Base-by-base conservation (phyloP, 2,797 vertebrate genomes). In the Gymnoscopelus braueri region DNA sequence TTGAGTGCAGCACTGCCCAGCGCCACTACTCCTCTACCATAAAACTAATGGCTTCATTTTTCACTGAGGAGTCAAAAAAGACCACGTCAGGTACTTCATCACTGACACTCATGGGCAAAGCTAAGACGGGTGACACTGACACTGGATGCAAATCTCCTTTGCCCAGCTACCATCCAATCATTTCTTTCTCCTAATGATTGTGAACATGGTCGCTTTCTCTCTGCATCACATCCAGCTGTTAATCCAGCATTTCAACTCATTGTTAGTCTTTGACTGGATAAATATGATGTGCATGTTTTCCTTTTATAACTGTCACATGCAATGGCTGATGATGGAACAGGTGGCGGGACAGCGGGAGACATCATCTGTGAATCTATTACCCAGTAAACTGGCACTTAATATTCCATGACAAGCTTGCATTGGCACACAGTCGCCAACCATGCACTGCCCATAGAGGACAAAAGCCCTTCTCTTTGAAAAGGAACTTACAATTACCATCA, bases 331-430 rank as follows among this genome's bases (percentile, higher is more conserved):
- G 86, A 87, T 75, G 55, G 87, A 94, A 87, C 93, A 94, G 92
- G 90, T 92, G 92, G 90, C 65, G 23, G 78, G 79, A 87, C 91
- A 91, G 92, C 90, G 86, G 92, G 92, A 87, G 73, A 83, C 71
- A 76, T 91, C 83, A 59, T 77, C 87, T 29, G 90, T 77, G 87
- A 91, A 91, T 93, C 78, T 77, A 90, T 93, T 87, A 88, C 73
- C 81, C 84, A 79, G 83, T 86, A 89, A 90, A 92, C 91, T 83
- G 86, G 80, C 75, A 60, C 84, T 89, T 91, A 71, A 89, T 90
- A 88, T 88, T 88, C 84, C 60, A 52, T 82, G 83, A 84, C 88
- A 47, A 77, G 80, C 69, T 64, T 71, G 86, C 71, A 84, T 86
- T 69, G 62, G 62, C 79, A 77, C 56, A 66, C 3, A 11, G 77